A percentile compares a stretch with the other conserved stretches of the same genome.
Evolutionary conservation across 2,113 vertebrate genomes (phyloP).

Genomic region (Etheostoma spectabile): DNA sequence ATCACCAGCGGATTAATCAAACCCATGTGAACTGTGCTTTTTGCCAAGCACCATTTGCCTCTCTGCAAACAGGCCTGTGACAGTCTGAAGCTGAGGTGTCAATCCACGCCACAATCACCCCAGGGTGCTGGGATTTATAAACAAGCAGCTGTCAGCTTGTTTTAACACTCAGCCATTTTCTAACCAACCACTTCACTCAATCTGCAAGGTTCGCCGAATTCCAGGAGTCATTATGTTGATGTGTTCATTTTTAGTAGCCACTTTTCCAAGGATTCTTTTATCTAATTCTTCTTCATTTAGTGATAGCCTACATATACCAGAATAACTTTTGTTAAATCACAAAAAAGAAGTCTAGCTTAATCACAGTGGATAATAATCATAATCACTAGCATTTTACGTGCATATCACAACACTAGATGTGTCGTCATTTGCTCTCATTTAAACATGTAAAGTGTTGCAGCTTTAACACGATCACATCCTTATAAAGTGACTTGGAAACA

Average conservation of each 20-base stretch:
- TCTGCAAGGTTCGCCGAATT: not conserved
- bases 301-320: not conserved
- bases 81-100: conserved; percentile 67
- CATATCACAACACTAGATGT: not conserved
- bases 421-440: not conserved
- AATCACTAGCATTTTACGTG: not conserved
- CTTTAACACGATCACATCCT: not conserved
- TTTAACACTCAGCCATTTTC: conserved; percentile 53
- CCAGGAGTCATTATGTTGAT: conserved; percentile 17
- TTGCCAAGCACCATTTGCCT: conserved; percentile 81
- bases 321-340: not conserved
- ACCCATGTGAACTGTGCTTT: conserved; percentile 70
- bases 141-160: conserved; percentile 74
- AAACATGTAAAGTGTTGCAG: not conserved
- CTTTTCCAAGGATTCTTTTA: conserved; percentile 1
- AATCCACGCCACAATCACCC: conserved; percentile 47
- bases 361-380: not conserved
- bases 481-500: not conserved
- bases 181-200: conserved; percentile 2
- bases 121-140: conserved; percentile 70
- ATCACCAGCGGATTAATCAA: conserved; percentile 62
- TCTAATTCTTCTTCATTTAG: not conserved
- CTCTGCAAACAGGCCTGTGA: conserved; percentile 66
- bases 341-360: not conserved
- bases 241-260: conserved; percentile 26